phyloP scores from a whole-genome alignment of 2,797 vertebrate species.

The Crypturellus tataupa region DNA sequence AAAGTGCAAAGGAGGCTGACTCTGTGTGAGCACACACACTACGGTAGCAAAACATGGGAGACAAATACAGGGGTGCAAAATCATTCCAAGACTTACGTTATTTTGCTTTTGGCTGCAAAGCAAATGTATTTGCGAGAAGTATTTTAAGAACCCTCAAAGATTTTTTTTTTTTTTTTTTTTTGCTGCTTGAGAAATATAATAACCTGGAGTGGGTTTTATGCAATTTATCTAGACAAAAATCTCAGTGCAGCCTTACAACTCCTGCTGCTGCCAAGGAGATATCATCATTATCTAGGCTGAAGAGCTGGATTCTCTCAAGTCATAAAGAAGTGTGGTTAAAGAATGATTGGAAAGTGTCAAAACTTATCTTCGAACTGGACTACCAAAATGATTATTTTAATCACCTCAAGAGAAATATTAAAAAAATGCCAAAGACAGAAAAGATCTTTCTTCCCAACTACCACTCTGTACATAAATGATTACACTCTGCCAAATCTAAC shows the following conservation, averaged over 20 bases:
- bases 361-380: neutral
- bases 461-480: neutral
- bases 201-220: neutral
- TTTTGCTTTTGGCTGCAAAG: neutral
- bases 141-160: neutral
- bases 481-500: neutral
- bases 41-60: neutral
- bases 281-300: neutral
- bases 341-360: neutral
- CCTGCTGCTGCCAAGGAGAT: neutral
- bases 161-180: neutral
- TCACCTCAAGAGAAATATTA: neutral
- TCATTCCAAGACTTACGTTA: neutral
- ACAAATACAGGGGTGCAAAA: neutral
- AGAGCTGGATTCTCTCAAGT: neutral
- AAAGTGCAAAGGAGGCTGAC: neutral
- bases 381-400: neutral
- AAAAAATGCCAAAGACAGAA: neutral
- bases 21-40: neutral
- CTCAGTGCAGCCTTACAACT: neutral
- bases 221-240: neutral
- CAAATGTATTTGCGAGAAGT: neutral
- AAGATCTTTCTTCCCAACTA: neutral
- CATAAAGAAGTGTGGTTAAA: neutral
- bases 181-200: neutral